Conservation (phyloP, 2,797 vertebrate species). For the Lacerta viridis region DNA sequence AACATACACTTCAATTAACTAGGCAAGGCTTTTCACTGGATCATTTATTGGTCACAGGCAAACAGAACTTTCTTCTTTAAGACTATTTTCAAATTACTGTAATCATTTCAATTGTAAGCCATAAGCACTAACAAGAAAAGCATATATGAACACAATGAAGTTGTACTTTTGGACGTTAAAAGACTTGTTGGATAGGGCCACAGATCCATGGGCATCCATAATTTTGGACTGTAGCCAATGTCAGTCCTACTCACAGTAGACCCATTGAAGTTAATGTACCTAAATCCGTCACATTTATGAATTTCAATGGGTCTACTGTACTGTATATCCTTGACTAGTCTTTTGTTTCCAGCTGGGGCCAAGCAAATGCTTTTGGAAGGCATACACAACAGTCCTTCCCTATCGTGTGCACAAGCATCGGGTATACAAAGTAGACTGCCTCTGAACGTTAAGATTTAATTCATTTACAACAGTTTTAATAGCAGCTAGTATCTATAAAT, state of each 20-base stretch:
- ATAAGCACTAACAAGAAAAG: neutral
- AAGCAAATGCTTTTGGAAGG: neutral
- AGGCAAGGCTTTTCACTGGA: neutral
- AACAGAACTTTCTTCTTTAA: neutral
- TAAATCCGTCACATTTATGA: too few relatives aligned
- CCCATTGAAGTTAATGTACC: too few relatives aligned
- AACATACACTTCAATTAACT: neutral
- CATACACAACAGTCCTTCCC: too few relatives aligned
- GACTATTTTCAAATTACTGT: neutral
- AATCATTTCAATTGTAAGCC: neutral
- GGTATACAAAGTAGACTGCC: neutral
- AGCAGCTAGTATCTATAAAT: neutral
- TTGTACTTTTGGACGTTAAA: neutral
- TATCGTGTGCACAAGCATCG: neutral
- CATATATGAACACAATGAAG: neutral
- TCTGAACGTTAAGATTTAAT: neutral
- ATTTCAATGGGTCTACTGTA: too few relatives aligned
- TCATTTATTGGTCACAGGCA: neutral
- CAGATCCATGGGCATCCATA: neutral
- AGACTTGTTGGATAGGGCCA: neutral
- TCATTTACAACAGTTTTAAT: neutral
- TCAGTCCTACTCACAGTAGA: too few relatives aligned
- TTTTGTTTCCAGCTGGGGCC: neutral
- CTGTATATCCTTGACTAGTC: too few relatives aligned
- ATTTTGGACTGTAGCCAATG: neutral